Conservation (phyloP, 2,113 vertebrate species). For the Heliornis fulica region DNA sequence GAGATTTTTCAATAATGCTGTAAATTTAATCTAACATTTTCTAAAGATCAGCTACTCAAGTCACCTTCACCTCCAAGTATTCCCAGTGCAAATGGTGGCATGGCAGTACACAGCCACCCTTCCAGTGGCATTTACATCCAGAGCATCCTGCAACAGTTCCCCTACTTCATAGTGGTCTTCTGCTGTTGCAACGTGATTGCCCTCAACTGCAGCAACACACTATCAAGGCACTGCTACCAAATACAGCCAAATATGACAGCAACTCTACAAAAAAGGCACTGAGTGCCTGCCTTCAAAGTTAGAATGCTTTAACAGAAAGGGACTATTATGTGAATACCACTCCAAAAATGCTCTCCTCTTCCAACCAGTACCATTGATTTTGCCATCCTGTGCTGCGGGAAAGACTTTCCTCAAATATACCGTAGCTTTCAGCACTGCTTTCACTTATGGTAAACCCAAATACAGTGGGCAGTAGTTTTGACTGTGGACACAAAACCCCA, state of each 20-base stretch:
- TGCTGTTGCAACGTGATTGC: neutral
- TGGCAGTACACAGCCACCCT: neutral
- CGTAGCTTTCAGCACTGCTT: neutral
- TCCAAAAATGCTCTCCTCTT: neutral
- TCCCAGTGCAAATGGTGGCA: neutral
- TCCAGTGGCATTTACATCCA: neutral
- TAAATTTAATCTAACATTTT: neutral
- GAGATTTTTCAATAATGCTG: neutral
- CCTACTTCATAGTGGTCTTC: neutral
- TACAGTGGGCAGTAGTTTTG: neutral
- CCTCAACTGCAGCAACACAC: neutral
- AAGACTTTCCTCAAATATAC: rapidly evolving
- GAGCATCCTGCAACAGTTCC: neutral
- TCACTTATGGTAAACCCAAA: neutral
- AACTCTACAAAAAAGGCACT: neutral
- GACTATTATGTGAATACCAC: neutral
- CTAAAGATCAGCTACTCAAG: neutral
- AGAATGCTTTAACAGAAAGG: neutral
- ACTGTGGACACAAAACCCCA: neutral
- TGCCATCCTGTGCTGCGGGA: neutral
- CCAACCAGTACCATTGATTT: neutral
- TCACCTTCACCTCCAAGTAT: neutral
- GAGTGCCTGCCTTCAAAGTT: neutral
- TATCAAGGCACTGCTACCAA: neutral
- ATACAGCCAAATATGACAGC: neutral